These are phyloP conservation scores for Psittacula derbiana DNA, from an alignment of 2,797 vertebrate genomes.

Conservation along the genomic window DNA sequence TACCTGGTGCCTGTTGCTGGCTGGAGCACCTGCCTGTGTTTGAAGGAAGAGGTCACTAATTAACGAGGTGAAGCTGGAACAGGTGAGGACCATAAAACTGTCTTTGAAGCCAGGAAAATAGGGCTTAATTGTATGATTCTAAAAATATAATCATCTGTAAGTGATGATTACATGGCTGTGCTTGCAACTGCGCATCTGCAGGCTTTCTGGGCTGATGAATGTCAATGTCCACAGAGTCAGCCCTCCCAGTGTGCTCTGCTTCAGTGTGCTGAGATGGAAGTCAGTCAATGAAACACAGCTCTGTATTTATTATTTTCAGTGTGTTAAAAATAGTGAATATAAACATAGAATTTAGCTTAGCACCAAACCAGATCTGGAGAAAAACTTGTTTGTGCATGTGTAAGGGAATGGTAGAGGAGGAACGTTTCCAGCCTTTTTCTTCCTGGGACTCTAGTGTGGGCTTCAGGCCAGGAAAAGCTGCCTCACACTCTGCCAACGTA, in stretches of 20 bases:
- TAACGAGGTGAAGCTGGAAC: not conserved
- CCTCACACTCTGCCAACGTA: not conserved
- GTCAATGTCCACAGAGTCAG: not conserved
- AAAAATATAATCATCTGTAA: not conserved
- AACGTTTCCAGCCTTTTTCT: not conserved
- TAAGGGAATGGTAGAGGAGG: not conserved
- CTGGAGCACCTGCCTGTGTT: not conserved
- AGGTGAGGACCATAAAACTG: not conserved
- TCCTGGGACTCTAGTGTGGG: not conserved
- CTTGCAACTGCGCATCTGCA: slow-evolving; percentile 21
- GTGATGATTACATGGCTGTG: not conserved
- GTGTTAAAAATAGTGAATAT: not conserved
- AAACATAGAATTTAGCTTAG: not conserved
- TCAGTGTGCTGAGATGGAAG: not conserved
- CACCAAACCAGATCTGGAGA: not conserved
- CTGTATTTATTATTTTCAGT: not conserved
- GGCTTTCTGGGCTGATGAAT: not conserved
- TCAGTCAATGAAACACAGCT: not conserved
- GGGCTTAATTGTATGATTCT: slow-evolving; percentile 13
- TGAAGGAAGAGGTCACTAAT: not conserved
- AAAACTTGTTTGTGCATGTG: not conserved
- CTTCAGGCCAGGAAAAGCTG: not conserved
- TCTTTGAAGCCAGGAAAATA: not conserved
- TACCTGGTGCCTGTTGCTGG: not conserved
- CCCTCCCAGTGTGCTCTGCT: not conserved